Base-by-base conservation (phyloP, 2,888 invertebrate genomes). In the Luffia ferchaultella region DNA sequence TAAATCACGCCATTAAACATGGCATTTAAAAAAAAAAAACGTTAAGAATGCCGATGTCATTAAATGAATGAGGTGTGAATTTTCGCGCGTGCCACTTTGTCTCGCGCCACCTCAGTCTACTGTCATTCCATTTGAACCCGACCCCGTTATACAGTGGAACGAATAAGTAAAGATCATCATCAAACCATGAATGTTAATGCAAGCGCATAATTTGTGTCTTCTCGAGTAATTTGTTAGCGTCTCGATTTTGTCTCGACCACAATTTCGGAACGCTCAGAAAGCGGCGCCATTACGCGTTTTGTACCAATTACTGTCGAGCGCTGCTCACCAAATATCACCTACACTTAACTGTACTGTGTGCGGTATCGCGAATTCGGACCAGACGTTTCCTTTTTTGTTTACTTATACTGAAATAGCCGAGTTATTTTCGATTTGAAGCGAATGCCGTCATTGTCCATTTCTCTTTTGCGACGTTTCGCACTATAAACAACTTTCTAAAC, bases 261-360 rank as follows among this genome's bases (percentile, higher is more conserved):
- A 30, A 30, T 30, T 30, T 9, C 5, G 18, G 9, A 45, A 16
- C 45, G 18, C 45, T 3, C 2, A 2, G 16, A 45, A 45, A 12
- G 5, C 5, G 30, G 30, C 30, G 30, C 30, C 30, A 30, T 30
- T 30, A 30, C 30, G 30, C 12, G 30, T 30, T 30, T 30, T 30
- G 12, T 30, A 30, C 30, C 30, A 30, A 30, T 30, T 30, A 30
- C 30, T 43, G 20, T 19, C 43, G 16, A 18, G 43, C 42, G 16
- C 42, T 42, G 42, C 42, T 18, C 15, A 16, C 15, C 30, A 43
- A 48, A 49, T 48, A 48, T 51, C 48, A 48, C 48, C n/a, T 30
- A 56, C 51, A 53, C 52, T 54, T 55, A 55, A 58, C 58, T 55
- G 56, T 54, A 53, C 40, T 40, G 20, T 17, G 53, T 53, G 56